Percentiles rank a stretch among this genome's conserved stretches.
Evolutionary conservation across 1,140 invertebrate genomes (phyloP).

Genomic region (Bicyclus anynana): DNA sequence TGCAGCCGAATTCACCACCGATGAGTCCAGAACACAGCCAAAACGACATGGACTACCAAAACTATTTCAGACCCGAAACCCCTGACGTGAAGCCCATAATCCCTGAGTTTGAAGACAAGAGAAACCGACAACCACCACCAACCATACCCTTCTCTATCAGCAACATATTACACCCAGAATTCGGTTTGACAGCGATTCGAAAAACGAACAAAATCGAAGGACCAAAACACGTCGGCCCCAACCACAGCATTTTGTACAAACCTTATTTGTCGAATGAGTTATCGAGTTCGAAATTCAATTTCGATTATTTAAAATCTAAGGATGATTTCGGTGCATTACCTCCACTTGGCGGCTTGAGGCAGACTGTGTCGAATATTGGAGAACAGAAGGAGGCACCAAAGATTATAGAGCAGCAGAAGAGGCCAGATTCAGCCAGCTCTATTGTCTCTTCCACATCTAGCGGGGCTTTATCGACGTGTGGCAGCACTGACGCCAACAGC

Average conservation of each 20-base stretch:
- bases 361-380: slow-evolving; percentile 81
- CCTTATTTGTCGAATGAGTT: slow-evolving; percentile 56
- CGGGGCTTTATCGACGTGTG: slow-evolving; percentile 75
- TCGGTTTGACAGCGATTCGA: slow-evolving; percentile 62
- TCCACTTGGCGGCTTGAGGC: slow-evolving; percentile 78
- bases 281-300: slow-evolving; percentile 39
- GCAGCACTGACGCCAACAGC: slow-evolving; percentile 76
- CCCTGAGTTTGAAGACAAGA: slow-evolving; percentile 47
- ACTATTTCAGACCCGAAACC: slow-evolving; percentile 60
- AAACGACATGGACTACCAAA: slow-evolving; percentile 49
- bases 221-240: slow-evolving; percentile 60
- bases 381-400: slow-evolving; percentile 59
- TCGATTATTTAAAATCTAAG: slow-evolving; percentile 59
- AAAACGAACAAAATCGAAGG: slow-evolving; percentile 69
- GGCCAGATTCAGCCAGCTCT: slow-evolving; percentile 72
- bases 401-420: slow-evolving; percentile 47
- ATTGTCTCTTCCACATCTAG: slow-evolving; percentile 70
- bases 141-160: slow-evolving; percentile 65
- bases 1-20: slow-evolving; percentile 58
- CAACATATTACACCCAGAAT: slow-evolving; percentile 72
- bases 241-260: slow-evolving; percentile 69
- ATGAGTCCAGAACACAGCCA: slow-evolving; percentile 49
- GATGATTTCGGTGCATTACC: slow-evolving; percentile 60
- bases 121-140: slow-evolving; percentile 37
- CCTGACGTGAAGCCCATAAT: slow-evolving; percentile 61